Evolutionary conservation across 2,113 vertebrate species (phyloP).

Genomic region (Pipra filicauda): DNA sequence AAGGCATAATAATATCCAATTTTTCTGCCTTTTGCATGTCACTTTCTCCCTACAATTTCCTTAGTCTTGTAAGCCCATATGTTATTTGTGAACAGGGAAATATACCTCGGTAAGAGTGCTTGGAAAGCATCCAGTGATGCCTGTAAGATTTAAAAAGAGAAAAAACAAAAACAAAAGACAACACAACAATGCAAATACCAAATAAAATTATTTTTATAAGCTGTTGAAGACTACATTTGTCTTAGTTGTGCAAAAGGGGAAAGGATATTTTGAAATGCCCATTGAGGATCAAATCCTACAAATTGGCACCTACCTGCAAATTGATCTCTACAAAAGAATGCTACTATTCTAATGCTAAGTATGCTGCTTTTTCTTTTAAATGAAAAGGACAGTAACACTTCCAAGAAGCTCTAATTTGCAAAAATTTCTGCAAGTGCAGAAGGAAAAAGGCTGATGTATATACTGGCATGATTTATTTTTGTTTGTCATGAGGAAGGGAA

Average conservation of each 20-base stretch:
- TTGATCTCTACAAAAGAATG: neutral
- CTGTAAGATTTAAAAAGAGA: neutral
- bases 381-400: neutral
- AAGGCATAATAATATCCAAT: neutral
- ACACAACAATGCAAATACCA: neutral
- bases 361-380: neutral
- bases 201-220: neutral
- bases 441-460: neutral
- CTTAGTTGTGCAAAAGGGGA: neutral
- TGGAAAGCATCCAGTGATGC: neutral
- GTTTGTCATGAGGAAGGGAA: neutral
- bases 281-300: neutral
- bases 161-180: neutral
- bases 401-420: neutral
- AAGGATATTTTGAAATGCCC: neutral
- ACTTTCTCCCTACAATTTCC: neutral
- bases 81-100: neutral
- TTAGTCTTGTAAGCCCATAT: neutral
- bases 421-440: neutral
- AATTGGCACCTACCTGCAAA: neutral
- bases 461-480: neutral
- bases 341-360: neutral
- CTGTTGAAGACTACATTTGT: neutral
- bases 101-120: neutral
- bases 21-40: neutral